Conservation (phyloP, 2,888 invertebrate species). For the Neoscelio sp. region DNA sequence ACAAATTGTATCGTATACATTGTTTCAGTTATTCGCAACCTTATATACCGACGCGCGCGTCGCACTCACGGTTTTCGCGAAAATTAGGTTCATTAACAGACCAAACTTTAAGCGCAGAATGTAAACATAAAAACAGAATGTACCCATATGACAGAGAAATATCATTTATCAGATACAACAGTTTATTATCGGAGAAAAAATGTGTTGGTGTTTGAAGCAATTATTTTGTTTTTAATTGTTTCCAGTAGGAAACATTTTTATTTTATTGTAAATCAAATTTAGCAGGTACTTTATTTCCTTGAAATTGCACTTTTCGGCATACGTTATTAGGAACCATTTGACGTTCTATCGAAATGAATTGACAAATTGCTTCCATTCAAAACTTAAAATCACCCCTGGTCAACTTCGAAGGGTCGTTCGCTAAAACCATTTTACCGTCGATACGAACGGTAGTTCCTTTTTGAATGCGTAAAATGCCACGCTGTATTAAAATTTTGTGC, state of each 20-base stretch:
- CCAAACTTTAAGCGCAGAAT: constrained; percentile 4
- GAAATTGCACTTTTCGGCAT: constrained; percentile 46
- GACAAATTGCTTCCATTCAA: constrained; percentile 65
- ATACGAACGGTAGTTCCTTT: constrained; percentile 48
- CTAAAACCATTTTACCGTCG: constrained; percentile 54
- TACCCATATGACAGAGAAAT: constrained; percentile 16
- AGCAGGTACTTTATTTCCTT: constrained; percentile 16
- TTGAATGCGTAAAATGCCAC: constrained; percentile 43
- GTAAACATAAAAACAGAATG: constrained; percentile 7
- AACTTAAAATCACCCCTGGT: constrained; percentile 66
- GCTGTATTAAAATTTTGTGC: constrained; percentile 49
- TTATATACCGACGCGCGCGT: no score
- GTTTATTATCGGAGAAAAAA: no score
- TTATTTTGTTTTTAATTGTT: no score
- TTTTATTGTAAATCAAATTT: constrained; percentile 21
- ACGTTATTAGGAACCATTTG: constrained; percentile 52
- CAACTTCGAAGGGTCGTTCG: constrained; percentile 52
- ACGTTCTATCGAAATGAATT: constrained; percentile 46
- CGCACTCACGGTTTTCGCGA: constrained; percentile 25
- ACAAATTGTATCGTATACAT: constrained; percentile 50
- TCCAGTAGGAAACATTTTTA: no score
- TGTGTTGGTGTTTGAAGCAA: no score
- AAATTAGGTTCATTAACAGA: constrained; percentile 48
- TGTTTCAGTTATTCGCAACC: constrained; percentile 48
- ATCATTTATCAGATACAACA: no score